Evolutionary conservation across 2,113 vertebrate genomes (phyloP).

Genomic region (Geothlypis trichas): DNA sequence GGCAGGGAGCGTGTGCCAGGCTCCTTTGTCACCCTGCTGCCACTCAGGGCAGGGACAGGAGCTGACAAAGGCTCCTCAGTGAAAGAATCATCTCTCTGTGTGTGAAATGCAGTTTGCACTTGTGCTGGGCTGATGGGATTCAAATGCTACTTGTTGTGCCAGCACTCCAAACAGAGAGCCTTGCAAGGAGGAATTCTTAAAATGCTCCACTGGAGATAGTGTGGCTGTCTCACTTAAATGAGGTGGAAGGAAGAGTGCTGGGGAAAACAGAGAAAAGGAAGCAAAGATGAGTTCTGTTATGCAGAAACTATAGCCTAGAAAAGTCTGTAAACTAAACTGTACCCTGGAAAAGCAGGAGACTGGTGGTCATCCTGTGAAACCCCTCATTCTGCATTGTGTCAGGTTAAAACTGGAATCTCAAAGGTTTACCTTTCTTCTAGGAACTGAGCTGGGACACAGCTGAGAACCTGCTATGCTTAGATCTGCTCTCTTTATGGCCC

Average conservation of each 20-base stretch:
- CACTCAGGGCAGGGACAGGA: constrained; percentile 42
- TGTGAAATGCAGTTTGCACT: not conserved
- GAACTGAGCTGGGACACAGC: not conserved
- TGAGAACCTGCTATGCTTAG: not conserved
- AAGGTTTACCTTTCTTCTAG: not conserved
- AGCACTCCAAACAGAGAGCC: constrained; percentile 15
- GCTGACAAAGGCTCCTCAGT: not conserved
- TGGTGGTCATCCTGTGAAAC: not conserved
- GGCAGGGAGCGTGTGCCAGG: constrained; percentile 60
- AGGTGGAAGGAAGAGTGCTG: not conserved
- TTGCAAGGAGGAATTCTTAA: not conserved
- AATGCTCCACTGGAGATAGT: not conserved
- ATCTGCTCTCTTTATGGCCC: not conserved
- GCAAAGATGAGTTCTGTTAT: not conserved
- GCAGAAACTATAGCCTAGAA: not conserved
- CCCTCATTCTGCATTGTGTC: not conserved
- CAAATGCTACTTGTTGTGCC: constrained; percentile 1
- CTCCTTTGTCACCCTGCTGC: constrained; percentile 64
- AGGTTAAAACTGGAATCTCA: not conserved
- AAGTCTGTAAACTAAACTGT: not conserved
- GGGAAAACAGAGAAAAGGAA: not conserved
- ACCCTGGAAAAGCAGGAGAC: not conserved
- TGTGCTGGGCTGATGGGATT: constrained; percentile 18
- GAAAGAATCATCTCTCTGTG: constrained; percentile 35
- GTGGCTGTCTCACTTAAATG: accelerated